Evolutionary conservation across 2,113 vertebrate genomes (phyloP), one percentile per base, ranked within the genome.

Genomic region (Albula glossodonta): DNA sequence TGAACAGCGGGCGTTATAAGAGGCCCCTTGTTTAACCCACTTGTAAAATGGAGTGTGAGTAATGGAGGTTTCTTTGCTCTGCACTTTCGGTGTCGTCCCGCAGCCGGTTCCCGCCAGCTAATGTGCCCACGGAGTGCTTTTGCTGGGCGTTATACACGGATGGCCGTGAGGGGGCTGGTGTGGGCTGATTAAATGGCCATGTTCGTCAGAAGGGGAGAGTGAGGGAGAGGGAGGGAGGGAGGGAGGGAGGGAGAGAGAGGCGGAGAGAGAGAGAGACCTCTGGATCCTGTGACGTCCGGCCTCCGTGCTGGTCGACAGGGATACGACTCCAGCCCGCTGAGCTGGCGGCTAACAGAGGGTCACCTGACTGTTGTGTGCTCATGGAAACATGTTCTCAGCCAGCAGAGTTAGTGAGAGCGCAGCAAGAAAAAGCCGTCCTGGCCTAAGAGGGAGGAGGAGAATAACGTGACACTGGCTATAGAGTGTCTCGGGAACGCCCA

Each of bases 31-130:
- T 31, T 74, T 74, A 74, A 74, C 70, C 70, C 70, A 74, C 70
- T 74, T 25, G 70, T 31, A 31, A 31, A 25, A 74, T 74, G 70
- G 22, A 74, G 70, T 74, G 70, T 74, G 70, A 74, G n/a, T 74
- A 74, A 74, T 74, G 70, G 70, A 74, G 70, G 70, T 31, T 74
- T 74, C 70, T 74, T 74, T 74, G 70, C 70, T 74, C 70, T 25
- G 70, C n/a, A 31, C 70, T 74, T 31, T 74, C 70, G 10, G 70
- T 74, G 70, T n/a, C n/a, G 70, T 74, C 70, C 12, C 53, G 22
- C 9, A 22, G 70, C n/a, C 22, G n/a, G 5, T 7, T 56, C 53
- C 53, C 53, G 53, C 12, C 53, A 22, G 70, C 70, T 74, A 74
- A 74, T 74, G 70, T 70, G 63, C 63, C 22, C 63, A 70, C 63